phyloP scores from a whole-genome alignment of 2,113 vertebrate species.

The Porphyrio hochstetteri region DNA sequence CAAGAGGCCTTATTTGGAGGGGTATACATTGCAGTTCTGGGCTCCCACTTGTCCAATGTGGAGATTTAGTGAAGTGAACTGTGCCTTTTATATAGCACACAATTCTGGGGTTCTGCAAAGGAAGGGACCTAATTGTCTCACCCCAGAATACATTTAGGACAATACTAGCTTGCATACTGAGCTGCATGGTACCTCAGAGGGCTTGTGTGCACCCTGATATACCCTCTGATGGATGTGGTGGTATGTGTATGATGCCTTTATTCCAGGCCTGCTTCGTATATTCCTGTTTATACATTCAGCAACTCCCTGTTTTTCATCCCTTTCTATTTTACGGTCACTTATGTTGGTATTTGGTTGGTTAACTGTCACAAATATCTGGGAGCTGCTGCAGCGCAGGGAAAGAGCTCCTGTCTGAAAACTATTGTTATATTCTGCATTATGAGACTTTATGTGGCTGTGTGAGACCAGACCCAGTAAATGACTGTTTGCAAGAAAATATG shows the following conservation, averaged over 20 bases:
- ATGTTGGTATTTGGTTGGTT: neutral
- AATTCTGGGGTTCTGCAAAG: neutral
- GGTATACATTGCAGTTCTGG: neutral
- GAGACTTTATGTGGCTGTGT: neutral
- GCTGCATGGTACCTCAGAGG: neutral
- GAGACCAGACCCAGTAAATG: neutral
- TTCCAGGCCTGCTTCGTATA: neutral
- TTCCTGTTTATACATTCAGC: neutral
- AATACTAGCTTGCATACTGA: neutral
- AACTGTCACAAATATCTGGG: neutral
- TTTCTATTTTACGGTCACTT: neutral
- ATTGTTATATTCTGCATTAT: neutral
- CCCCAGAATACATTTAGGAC: neutral
- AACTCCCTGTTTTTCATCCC: neutral
- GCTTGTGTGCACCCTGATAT: rapidly evolving
- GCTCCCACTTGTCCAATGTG: neutral
- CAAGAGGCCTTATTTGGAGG: neutral
- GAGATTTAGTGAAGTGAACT: neutral
- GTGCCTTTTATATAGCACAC: neutral
- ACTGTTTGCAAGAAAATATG: neutral
- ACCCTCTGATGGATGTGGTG: neutral
- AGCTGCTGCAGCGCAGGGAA: neutral
- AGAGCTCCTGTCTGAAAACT: neutral
- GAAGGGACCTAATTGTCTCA: neutral
- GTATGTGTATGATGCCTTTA: neutral